phyloP scores from a whole-genome alignment of 2,797 vertebrate genomes.

The Antennarius maculatus region DNA sequence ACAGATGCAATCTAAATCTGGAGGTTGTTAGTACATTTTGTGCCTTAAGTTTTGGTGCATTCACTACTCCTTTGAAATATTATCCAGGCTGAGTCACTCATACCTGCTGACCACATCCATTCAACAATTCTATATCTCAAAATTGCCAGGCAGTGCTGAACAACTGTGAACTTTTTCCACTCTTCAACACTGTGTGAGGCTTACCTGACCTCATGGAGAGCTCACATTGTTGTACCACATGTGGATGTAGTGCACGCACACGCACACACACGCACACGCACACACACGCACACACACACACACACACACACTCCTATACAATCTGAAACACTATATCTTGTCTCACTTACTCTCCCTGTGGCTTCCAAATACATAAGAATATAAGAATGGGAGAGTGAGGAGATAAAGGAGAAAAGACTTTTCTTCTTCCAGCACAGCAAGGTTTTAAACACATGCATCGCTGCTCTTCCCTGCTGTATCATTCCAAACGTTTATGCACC shows the following conservation, averaged over 20 bases:
- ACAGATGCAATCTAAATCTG: too few relatives aligned
- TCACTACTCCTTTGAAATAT: not conserved
- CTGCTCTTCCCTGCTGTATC: slow-evolving; percentile 53
- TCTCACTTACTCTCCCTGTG: slow-evolving; percentile 28
- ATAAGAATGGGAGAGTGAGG: slow-evolving; percentile 37
- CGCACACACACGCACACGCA: slow-evolving; percentile 18
- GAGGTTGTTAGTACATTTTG: too few relatives aligned
- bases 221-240: slow-evolving; percentile 6
- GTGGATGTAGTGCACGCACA: slow-evolving; percentile 4
- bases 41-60: not conserved
- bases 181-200: slow-evolving; percentile 37
- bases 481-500: slow-evolving; percentile 62
- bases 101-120: too few relatives aligned
- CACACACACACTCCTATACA: slow-evolving; percentile 16
- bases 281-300: slow-evolving; percentile 14
- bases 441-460: slow-evolving; percentile 44
- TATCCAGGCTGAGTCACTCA: not conserved
- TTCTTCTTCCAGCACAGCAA: slow-evolving; percentile 65
- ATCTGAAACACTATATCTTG: not conserved
- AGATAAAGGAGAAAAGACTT: slow-evolving; percentile 34
- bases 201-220: slow-evolving; percentile 50
- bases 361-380: slow-evolving; percentile 28
- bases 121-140: too few relatives aligned
- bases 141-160: slow-evolving; percentile 32
- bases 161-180: slow-evolving; percentile 56